phyloP scores from a whole-genome alignment of 2,797 vertebrate genomes.

The Gorsachius magnificus region DNA sequence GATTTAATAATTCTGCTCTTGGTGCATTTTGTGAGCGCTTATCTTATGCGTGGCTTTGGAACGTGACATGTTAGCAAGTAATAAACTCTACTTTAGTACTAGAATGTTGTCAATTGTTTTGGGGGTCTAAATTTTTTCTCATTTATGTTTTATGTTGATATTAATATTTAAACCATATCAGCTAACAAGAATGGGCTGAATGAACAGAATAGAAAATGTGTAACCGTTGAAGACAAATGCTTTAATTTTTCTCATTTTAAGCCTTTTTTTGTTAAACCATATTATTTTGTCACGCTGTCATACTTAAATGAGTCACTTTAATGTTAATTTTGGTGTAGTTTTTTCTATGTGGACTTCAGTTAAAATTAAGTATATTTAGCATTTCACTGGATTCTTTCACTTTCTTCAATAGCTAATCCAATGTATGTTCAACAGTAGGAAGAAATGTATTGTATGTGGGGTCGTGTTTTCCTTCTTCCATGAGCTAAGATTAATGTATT shows the following conservation, averaged over 20 bases:
- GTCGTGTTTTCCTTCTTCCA: neutral
- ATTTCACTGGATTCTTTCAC: neutral
- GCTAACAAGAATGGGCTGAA: neutral
- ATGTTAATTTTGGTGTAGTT: neutral
- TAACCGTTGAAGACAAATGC: conserved; percentile 38
- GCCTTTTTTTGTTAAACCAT: conserved; percentile 16
- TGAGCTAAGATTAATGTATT: neutral
- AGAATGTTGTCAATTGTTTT: conserved; percentile 39
- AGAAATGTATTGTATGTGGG: neutral
- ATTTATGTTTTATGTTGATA: conserved; percentile 61
- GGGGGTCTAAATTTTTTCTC: conserved; percentile 46
- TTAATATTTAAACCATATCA: conserved; percentile 69
- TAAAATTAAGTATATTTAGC: neutral
- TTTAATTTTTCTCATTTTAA: conserved; percentile 32
- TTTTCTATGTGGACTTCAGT: neutral
- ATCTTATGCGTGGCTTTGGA: neutral
- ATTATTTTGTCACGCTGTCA: neutral
- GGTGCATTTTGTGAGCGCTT: neutral
- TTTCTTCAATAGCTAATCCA: conserved; percentile 1
- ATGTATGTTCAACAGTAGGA: neutral
- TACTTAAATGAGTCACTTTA: neutral
- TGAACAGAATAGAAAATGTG: conserved; percentile 20
- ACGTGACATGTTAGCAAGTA: neutral
- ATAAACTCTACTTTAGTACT: conserved; percentile 18
- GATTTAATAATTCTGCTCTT: neutral